A percentile compares a stretch with the other conserved stretches of the same genome.
Evolutionary conservation across 2,113 vertebrate genomes (phyloP).

Genomic region (Bothrops jararaca): DNA sequence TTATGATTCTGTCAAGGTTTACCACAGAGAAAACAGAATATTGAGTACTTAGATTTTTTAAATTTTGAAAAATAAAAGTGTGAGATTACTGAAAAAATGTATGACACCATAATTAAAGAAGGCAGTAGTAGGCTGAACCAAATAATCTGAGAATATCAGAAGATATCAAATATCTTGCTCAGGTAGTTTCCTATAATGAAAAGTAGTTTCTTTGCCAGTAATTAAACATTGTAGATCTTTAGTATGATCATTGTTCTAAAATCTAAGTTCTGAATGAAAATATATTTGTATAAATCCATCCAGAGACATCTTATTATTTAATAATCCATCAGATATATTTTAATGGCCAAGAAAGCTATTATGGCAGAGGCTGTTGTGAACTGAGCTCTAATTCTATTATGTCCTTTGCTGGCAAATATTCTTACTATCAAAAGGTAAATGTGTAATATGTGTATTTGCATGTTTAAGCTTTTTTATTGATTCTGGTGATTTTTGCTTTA

Average conservation of each 20-base stretch:
- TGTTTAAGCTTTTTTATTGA: not conserved
- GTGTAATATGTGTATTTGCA: not conserved
- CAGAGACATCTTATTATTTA: not conserved
- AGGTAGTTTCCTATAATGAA: not conserved
- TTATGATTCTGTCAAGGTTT: slow-evolving; percentile 1
- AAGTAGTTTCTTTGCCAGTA: not conserved
- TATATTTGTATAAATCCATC: not conserved
- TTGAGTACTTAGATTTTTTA: slow-evolving; percentile 67
- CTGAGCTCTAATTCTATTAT: not conserved
- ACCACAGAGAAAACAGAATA: not conserved
- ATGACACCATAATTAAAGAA: not conserved
- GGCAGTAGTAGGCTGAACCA: not conserved
- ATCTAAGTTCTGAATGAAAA: not conserved
- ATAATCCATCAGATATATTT: not conserved
- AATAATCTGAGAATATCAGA: not conserved
- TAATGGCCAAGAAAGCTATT: not conserved
- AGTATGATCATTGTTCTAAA: not conserved
- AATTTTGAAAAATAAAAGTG: slow-evolving; percentile 66
- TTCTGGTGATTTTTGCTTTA: not conserved
- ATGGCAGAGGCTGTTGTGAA: not conserved
- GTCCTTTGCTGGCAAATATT: not conserved
- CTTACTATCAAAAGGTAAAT: not conserved
- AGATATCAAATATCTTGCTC: not conserved
- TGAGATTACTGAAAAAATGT: slow-evolving; percentile 45
- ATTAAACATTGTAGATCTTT: not conserved